Percentiles rank a stretch among this genome's conserved stretches.
phyloP scores from a whole-genome alignment of 2,797 vertebrate species.

The Sphaeramia orbicularis region DNA sequence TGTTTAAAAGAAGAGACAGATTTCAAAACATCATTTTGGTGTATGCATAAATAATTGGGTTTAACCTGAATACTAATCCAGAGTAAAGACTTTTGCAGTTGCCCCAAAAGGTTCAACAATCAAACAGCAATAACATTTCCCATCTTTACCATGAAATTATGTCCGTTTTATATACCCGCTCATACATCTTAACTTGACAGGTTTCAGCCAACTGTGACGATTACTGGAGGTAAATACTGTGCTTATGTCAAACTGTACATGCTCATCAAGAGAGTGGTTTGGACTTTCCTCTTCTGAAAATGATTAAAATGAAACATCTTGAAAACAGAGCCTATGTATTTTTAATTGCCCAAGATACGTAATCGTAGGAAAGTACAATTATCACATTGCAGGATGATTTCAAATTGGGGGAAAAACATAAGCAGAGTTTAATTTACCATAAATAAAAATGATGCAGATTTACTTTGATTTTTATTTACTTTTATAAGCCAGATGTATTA shows the following conservation, averaged over 20 bases:
- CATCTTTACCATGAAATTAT: conserved; percentile 88
- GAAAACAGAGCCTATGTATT: conserved; percentile 53
- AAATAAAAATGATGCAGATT: conserved; percentile 14
- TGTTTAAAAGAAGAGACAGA: conserved; percentile 84
- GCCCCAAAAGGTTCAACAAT: conserved; percentile 83
- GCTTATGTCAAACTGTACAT: conserved; percentile 64
- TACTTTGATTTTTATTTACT: conserved; percentile 26
- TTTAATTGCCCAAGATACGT: conserved; percentile 52
- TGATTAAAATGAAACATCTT: conserved; percentile 71
- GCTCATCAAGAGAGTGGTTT: conserved; percentile 78
- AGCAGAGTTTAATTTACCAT: conserved; percentile 42
- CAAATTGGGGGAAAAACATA: conserved; percentile 24
- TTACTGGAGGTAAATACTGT: conserved; percentile 78
- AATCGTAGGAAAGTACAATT: conserved; percentile 34
- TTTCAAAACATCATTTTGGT: conserved; percentile 85
- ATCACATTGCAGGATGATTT: conserved; percentile 53
- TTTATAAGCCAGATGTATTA: conserved; percentile 25
- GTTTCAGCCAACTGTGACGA: conserved; percentile 84
- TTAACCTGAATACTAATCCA: conserved; percentile 75
- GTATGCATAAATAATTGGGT: conserved; percentile 84
- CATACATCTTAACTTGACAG: conserved; percentile 88
- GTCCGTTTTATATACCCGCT: conserved; percentile 80
- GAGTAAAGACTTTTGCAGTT: conserved; percentile 76
- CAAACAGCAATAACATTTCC: conserved; percentile 87
- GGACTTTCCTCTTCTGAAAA: conserved; percentile 66